Base-by-base conservation (phyloP, 2,888 invertebrate genomes). In the Leptarthrus brevirostris region DNA sequence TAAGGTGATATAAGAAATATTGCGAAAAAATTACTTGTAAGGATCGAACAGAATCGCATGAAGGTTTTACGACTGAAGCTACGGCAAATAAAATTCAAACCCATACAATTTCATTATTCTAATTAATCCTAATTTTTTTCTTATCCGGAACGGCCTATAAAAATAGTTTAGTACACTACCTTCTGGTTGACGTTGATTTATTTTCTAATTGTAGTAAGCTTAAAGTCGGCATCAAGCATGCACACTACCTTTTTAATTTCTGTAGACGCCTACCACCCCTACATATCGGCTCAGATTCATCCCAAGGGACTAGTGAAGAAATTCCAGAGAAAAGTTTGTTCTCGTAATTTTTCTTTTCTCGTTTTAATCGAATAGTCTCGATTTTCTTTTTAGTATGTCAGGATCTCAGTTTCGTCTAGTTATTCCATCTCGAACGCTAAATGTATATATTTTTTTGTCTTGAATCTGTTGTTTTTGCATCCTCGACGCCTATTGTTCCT, bases 121-220 rank as follows among this genome's bases (percentile, higher is more conserved):
- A n/a, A n/a, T n/a, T n/a, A n/a, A n/a, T n/a, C n/a, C n/a, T n/a
- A n/a, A n/a, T n/a, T n/a, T n/a, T n/a, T n/a, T n/a, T n/a, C n/a
- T n/a, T n/a, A n/a, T 69, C 24, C 34, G 52, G 10, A 69, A 30
- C 69, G 49, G 52, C 69, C 30, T 52, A 54, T 16, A 54, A 54
- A 71, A 54, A 71, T 53, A 54, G 71, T 54, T 34, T 6, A 40
- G 54, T 54, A 71, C 20, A 18, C 52, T 71, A 6, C 3, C 40
- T 12, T 54, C 53, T 44, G 34, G 18, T 14, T 53, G 54, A 71
- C 71, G 71, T 40, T 71, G 54, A 71, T 71, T 71, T 71, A 71
- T 71, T 71, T 40, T 44, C 71, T 40, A 40, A 71, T 71, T 18
- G 34, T 18, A 12, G 34, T 24, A 22, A 44, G 22, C 36, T 64